Evolutionary conservation across 2,797 vertebrate species (phyloP).

Genomic region (Euphonia xanthogaster): DNA sequence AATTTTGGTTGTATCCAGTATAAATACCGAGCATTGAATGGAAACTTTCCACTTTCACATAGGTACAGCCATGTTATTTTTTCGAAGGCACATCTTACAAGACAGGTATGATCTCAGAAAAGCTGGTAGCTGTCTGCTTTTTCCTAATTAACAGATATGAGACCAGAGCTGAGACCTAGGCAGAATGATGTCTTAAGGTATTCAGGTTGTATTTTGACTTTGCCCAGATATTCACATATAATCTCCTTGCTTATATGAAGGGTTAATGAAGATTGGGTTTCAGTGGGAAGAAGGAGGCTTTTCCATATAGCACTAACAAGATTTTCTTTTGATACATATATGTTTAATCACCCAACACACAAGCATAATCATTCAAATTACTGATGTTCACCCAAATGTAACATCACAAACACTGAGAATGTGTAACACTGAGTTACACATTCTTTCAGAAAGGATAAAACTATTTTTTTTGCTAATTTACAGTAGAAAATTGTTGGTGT

Average conservation of each 20-base stretch:
- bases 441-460: constrained; percentile 30
- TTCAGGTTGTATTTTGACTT: not conserved
- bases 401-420: not conserved
- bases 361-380: not conserved
- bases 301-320: not conserved
- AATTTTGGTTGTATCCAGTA: not conserved
- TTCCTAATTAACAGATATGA: not conserved
- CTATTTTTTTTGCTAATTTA: not conserved
- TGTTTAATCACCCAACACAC: not conserved
- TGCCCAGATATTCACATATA: not conserved
- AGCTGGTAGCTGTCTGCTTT: not conserved
- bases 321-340: constrained; percentile 3
- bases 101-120: not conserved
- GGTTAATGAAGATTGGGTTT: not conserved
- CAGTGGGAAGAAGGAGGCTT: not conserved
- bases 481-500: not conserved
- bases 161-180: not conserved
- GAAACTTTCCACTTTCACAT: not conserved
- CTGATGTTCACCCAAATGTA: constrained; percentile 32
- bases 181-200: not conserved
- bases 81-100: not conserved
- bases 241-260: not conserved
- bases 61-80: not conserved
- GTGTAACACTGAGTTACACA: constrained; percentile 28
- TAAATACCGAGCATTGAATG: not conserved